Evolutionary conservation across 1,140 invertebrate species (phyloP), one percentile per base, ranked within the genome.

Genomic region (Holotrichia oblita): DNA sequence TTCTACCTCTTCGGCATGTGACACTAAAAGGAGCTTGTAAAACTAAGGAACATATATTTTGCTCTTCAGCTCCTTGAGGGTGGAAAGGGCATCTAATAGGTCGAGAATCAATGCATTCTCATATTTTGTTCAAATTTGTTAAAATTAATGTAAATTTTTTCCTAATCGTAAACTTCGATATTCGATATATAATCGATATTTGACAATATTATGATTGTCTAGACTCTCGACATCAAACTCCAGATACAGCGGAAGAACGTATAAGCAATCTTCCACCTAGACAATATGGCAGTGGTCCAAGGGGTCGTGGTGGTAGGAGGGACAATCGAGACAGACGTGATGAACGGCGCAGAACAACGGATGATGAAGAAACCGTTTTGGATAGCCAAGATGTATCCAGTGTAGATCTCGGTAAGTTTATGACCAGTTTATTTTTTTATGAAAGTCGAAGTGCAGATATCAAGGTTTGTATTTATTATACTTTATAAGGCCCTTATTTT

Each of bases 341-440:
- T 84, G 92, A 90, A 82, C 88, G 89, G 80, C 92, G 93, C 78
- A 88, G 94, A 83, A 92, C 92, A 79, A 93, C 91, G 0, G 94
- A 95, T 85, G 94, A 95, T 78, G 94, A 95, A 85, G 93, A 93
- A 81, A 94, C 92, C 61, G 92, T 94, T 59, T 89, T 94, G 55
- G 94, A 95, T 85, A 94, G 91, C 86, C 93, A 93, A 86, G 93
- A 94, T 81, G 91, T 93, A 55, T 93, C 93, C 78, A 94, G 92
- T 89, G 91, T 93, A 64, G 93, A 95, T 87, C 89, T 93, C 92
- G 93, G 93, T 94, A 88, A 85, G 84, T 83, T 14, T 40, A 24
- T 34, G 14, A 74, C 34, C 4, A 42, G 0, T 17, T 41, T 17
- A 40, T 17, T n/a, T 34, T 69, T 6, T 27, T 27, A 22, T 22